Conservation (phyloP, 2,113 vertebrate genomes). For the Ascaphus truei region DNA sequence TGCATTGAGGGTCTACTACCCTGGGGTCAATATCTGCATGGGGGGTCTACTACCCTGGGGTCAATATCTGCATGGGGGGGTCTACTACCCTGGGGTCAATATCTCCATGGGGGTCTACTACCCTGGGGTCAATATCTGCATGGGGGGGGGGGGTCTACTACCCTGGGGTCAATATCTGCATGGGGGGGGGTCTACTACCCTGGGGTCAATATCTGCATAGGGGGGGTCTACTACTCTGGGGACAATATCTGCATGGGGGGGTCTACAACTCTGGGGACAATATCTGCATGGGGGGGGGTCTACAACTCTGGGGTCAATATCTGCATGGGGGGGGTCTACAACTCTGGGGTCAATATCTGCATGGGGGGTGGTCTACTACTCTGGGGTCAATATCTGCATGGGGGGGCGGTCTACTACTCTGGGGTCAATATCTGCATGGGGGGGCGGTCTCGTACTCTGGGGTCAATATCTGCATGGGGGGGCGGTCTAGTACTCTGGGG, state of each 20-base stretch:
- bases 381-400: not conserved
- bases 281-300: too few species aligned
- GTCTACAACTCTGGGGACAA: too few species aligned
- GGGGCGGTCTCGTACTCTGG: not conserved
- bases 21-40: not conserved
- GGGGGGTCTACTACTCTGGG: not conserved
- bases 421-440: not conserved
- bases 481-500: too few species aligned
- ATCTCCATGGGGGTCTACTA: too few species aligned
- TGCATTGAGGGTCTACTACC: too few species aligned
- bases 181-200: not conserved
- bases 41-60: not conserved
- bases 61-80: not conserved
- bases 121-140: too few species aligned
- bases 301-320: too few species aligned
- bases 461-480: too few species aligned
- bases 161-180: not conserved
- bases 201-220: not conserved
- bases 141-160: too few species aligned
- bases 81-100: too few species aligned
- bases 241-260: not conserved
- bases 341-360: not conserved
- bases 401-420: not conserved
- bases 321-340: too few species aligned
- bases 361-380: not conserved